Evolutionary conservation across 2,797 vertebrate species (phyloP).

Genomic region (Anolis apletophallus): DNA sequence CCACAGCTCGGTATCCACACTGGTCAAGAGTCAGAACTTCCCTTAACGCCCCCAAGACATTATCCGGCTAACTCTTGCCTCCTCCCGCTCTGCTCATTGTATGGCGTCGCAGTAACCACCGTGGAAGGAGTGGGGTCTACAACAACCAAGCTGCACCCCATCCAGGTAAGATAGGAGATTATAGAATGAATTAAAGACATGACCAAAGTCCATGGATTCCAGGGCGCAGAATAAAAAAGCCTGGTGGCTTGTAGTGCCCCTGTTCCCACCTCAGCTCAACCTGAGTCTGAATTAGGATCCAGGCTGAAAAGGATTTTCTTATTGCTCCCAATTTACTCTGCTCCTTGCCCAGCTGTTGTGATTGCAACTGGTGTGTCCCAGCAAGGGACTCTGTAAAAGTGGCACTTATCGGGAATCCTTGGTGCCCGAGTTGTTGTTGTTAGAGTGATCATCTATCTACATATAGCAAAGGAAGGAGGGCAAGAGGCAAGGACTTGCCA

Average conservation of each 20-base stretch:
- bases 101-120: constrained; percentile 82
- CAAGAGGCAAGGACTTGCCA: no score
- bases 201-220: not conserved
- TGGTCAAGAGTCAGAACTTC: constrained; percentile 2
- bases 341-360: not conserved
- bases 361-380: not conserved
- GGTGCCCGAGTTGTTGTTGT: no score
- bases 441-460: not conserved
- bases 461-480: not conserved
- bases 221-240: no score
- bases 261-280: not conserved
- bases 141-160: constrained; percentile 82
- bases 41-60: constrained; percentile 74
- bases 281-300: not conserved
- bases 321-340: no score
- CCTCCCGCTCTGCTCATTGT: constrained; percentile 81
- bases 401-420: no score
- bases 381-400: no score
- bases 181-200: not conserved
- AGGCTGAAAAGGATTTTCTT: not conserved
- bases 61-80: constrained; percentile 83
- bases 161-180: constrained; percentile 77
- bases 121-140: constrained; percentile 86
- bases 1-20: not conserved
- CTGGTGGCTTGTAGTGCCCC: not conserved